Evolutionary conservation across 1,140 invertebrate genomes (phyloP).

Genomic region (Wasmannia auropunctata): DNA sequence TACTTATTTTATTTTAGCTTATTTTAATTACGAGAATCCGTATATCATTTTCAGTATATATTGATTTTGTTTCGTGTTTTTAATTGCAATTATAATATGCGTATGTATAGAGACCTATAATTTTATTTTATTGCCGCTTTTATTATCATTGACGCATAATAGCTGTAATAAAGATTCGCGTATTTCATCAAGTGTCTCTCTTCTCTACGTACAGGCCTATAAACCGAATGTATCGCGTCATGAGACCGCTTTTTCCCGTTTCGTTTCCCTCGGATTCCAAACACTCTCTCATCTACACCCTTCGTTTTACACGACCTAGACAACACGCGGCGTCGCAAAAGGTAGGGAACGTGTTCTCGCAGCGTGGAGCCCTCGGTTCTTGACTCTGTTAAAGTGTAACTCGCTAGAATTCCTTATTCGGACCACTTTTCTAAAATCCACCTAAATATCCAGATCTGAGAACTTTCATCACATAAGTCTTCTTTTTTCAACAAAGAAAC

Average conservation of each 20-base stretch:
- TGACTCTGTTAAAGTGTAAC: not conserved
- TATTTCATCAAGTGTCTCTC: not conserved
- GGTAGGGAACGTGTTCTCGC: not conserved
- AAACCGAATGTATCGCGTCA: constrained; percentile 30
- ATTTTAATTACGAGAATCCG: not conserved
- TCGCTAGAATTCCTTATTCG: not conserved
- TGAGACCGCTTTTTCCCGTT: not conserved
- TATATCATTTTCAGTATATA: not conserved
- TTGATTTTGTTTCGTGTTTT: not conserved
- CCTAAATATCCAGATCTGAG: too few species aligned
- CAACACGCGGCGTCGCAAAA: constrained; percentile 51
- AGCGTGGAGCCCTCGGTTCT: not conserved
- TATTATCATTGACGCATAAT: not conserved
- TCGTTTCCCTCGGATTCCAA: constrained; percentile 44
- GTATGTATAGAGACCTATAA: not conserved
- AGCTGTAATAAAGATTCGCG: constrained; percentile 10
- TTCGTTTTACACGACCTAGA: constrained; percentile 67
- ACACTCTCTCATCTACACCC: constrained; percentile 37
- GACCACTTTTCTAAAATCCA: not conserved
- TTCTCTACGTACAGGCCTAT: not conserved
- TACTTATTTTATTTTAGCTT: not conserved
- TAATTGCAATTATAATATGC: not conserved
- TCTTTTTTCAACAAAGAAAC: not conserved
- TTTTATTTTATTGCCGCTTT: not conserved
- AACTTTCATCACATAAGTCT: not conserved